Evolutionary conservation across 2,888 invertebrate species (phyloP), one percentile per base, ranked within the genome.

Genomic region (Phyllotreta cruciferae): DNA sequence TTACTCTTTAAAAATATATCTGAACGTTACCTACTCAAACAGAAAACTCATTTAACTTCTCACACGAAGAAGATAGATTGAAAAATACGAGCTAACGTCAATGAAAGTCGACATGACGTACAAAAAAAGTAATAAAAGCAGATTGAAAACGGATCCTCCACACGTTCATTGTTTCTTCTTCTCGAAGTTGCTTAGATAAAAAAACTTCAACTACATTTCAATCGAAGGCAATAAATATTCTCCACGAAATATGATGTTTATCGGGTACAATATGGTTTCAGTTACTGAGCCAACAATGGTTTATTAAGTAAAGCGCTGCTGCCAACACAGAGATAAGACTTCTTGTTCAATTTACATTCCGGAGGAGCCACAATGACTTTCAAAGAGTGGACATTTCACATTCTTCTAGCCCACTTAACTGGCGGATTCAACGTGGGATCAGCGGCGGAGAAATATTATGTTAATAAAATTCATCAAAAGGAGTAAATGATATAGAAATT

Each of bases 261-360:
- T 68, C 73, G 73, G 73, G 75, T 42, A 79, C 78, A 79, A 79
- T 78, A 70, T 74, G 71, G 76, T 77, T 79, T 78, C 78, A 76
- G 77, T 79, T 78, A 78, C 77, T 73, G 73, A 77, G 73, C 74
- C 68, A 79, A 80, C 80, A 80, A 80, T 80, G 78, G 77, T 78
- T 79, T 79, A 80, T 80, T 79, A 60, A 79, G 78, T 78, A 74
- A 75, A 75, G 77, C 75, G 75, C 75, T 78, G 78, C 78, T 78
- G 78, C 77, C 74, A 73, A 73, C 74, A 64, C 64, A 60, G 73
- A 79, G 79, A 79, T 79, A 79, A 80, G 78, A 78, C 76, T 74
- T 74, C 57, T 61, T 63, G 78, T 80, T 80, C 79, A 79, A 80
- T 80, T 80, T 80, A 79, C 79, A 80, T 80, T 80, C 80, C 78